Evolutionary conservation across 2,888 invertebrate species (phyloP), one percentile per base, ranked within the genome.

Genomic region (Xanthostigma xanthostigma): DNA sequence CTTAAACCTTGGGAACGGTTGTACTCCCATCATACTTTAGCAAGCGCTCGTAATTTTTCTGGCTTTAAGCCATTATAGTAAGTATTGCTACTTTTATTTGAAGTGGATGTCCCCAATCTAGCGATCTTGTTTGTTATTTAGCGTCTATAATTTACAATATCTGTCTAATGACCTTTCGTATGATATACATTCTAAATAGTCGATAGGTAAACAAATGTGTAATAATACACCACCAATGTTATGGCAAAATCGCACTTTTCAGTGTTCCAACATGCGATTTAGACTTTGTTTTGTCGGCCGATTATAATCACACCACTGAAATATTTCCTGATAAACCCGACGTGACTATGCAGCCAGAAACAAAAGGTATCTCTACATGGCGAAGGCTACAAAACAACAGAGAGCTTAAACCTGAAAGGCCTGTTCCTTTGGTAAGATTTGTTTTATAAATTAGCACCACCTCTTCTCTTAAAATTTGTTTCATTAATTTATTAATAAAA

Each of bases 241-340:
- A 27, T 27, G 1, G 6, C 27, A 6, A 27, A 27, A 17, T 27
- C 27, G 6, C 3, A 36, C 13, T 49, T 53, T 53, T 49, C 36
- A 70, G 77, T 59, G 67, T 75, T 45, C 84, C 85, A 0, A 67
- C 71, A 17, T 85, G 87, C 60, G 74, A 78, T 42, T 66, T 88
- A 50, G 88, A 88, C 60, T 69, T 84, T 46, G 66, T 77, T 8
- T 64, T 88, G 45, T 67, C 74, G 5, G 70, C 84, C 0, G 73
- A 79, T 0, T 88, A 86, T 61, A 71, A 79, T 57, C 84, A 86
- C 52, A 74, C 74, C 11, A 64, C 64, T 1, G 84, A 84, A 56
- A 57, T 65, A 35, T 83, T 82, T 57, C 75, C 80, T 0, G 79
- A 79, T 49, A 75, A 70, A 52, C 71, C 72, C 10, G 82, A 85